These are phyloP conservation scores for Sandelia bainsii DNA, from an alignment of 2,797 vertebrate species.

Conservation along the genomic window DNA sequence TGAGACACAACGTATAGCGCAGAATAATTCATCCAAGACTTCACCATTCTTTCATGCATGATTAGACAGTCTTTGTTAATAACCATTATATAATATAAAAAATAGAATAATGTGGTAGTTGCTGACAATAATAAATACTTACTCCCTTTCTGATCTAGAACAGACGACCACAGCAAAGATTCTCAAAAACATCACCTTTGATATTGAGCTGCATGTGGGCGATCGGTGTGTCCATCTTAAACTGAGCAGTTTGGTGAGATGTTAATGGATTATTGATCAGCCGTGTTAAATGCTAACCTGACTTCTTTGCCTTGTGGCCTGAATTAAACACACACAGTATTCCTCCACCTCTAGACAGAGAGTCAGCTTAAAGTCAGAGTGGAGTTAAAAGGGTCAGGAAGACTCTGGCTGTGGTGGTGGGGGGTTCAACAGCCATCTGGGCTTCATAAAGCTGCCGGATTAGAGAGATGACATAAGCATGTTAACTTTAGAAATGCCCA, in stretches of 20 bases:
- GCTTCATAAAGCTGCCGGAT: conserved; percentile 10
- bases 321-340: background rate
- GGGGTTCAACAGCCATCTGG: conserved; percentile 25
- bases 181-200: too few relatives aligned
- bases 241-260: background rate
- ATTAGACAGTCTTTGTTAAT: too few relatives aligned
- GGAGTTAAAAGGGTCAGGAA: background rate
- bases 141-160: too few relatives aligned
- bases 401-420: background rate
- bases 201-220: background rate
- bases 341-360: background rate
- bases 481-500: background rate
- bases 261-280: conserved; percentile 27
- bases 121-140: too few relatives aligned
- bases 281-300: background rate
- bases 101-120: too few relatives aligned
- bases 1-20: too few relatives aligned
- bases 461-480: background rate
- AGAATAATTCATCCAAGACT: too few relatives aligned
- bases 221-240: background rate
- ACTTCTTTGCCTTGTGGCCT: background rate
- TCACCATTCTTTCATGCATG: too few relatives aligned
- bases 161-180: too few relatives aligned
- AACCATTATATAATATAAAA: too few relatives aligned
- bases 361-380: background rate